Conservation (phyloP, 1,140 invertebrate genomes). For the Nilaparvata lugens region DNA sequence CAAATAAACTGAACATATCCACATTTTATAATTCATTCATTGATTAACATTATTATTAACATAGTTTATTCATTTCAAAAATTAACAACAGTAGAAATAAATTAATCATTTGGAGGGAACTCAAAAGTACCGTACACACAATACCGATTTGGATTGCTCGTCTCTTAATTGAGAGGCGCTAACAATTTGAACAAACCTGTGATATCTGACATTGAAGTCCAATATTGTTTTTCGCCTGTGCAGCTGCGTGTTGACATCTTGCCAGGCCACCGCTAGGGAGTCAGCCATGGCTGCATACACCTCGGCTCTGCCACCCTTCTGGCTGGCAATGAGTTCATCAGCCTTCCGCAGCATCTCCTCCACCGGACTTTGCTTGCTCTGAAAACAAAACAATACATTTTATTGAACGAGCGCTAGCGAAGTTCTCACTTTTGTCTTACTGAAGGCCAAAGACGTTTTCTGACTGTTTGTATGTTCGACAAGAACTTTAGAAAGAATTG, state of each 20-base stretch:
- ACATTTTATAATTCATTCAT: too few relatives aligned
- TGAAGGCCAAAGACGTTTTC: too few relatives aligned
- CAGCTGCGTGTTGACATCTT: conserved; percentile 71
- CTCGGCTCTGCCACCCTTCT: conserved; percentile 59
- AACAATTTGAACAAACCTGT: conserved; percentile 39
- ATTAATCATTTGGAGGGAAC: too few relatives aligned
- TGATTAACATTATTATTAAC: too few relatives aligned
- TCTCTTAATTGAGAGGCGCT: neutral
- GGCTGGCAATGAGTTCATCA: conserved; percentile 70
- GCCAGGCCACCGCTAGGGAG: conserved; percentile 78
- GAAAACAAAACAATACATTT: conserved; percentile 26
- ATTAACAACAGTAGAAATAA: too few relatives aligned
- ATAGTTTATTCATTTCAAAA: too few relatives aligned
- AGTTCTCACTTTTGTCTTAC: too few relatives aligned
- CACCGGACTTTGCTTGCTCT: conserved; percentile 86
- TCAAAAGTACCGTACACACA: too few relatives aligned
- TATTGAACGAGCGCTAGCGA: neutral
- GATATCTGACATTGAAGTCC: conserved; percentile 62
- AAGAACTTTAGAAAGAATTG: too few relatives aligned
- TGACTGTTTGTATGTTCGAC: too few relatives aligned
- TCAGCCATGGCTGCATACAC: conserved; percentile 89
- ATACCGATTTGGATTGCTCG: too few relatives aligned
- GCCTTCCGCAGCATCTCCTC: conserved; percentile 79
- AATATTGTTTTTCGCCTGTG: conserved; percentile 68
- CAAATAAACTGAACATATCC: too few relatives aligned